phyloP scores from a whole-genome alignment of 2,113 vertebrate species.

The Clarias magur region DNA sequence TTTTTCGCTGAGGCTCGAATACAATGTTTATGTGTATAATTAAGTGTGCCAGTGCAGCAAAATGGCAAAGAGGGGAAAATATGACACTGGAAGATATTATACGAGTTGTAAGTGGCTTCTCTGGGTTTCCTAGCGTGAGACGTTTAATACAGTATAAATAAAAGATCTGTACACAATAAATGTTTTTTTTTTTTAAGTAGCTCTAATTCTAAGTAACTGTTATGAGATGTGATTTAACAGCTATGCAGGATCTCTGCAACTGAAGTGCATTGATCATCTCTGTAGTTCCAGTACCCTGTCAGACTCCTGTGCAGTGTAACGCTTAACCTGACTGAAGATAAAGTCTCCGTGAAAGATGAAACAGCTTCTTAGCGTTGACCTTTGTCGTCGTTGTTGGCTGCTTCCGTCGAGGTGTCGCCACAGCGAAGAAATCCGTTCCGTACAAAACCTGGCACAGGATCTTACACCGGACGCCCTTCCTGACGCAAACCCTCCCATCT shows the following conservation, averaged over 20 bases:
- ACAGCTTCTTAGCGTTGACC: neutral
- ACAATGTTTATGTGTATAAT: conserved; percentile 43
- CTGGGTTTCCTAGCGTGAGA: neutral
- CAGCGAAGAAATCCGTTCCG: too few species aligned
- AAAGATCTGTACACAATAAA: neutral
- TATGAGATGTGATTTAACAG: too few species aligned
- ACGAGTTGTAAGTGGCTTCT: conserved; percentile 10
- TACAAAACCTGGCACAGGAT: too few species aligned
- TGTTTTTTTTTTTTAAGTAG: neutral
- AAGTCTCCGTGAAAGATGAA: neutral
- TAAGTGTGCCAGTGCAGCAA: conserved; percentile 8
- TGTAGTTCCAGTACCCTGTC: neutral
- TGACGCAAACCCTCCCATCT: too few species aligned
- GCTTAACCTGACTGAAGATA: too few species aligned
- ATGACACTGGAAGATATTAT: neutral
- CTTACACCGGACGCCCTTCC: too few species aligned
- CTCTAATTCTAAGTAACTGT: neutral
- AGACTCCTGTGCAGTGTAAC: neutral
- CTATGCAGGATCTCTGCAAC: neutral
- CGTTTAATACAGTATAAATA: neutral
- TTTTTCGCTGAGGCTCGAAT: conserved; percentile 25
- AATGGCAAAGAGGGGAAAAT: neutral
- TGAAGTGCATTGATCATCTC: conserved; percentile 18
- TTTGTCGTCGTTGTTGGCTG: neutral
- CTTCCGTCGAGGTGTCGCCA: too few species aligned